Percentiles rank a stretch among this genome's conserved stretches.
Conservation (phyloP, 64 coral and sea anemone species). For the Hydrozoanthus tunicans region DNA sequence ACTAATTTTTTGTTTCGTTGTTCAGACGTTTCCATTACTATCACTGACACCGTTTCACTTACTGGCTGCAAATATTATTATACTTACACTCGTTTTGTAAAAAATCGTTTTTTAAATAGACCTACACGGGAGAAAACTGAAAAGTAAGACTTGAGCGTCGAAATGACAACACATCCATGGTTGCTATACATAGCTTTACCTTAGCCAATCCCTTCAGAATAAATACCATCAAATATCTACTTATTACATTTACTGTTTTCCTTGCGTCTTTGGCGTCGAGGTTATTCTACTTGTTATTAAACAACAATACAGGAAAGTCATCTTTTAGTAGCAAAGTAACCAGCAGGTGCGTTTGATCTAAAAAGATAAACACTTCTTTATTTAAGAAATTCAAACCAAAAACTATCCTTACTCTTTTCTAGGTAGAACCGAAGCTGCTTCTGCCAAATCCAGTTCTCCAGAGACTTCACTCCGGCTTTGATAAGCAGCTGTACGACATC, state of each 20-base stretch:
- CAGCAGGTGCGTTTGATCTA: not conserved
- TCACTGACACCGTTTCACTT: too few species aligned
- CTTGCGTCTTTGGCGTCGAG: not conserved
- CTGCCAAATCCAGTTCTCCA: conserved; percentile 97
- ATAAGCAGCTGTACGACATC: conserved; percentile 93
- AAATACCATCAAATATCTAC: too few species aligned
- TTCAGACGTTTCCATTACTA: too few species aligned
- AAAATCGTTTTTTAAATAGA: not conserved
- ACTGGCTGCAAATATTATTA: too few species aligned
- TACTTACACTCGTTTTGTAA: too few species aligned
- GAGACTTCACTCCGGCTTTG: conserved; percentile 79
- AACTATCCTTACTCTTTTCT: conserved; percentile 63
- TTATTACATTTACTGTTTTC: too few species aligned
- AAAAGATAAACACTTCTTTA: not conserved
- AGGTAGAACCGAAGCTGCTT: conserved; percentile 97
- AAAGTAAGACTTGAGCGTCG: not conserved
- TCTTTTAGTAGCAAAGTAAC: not conserved
- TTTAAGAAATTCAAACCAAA: not conserved
- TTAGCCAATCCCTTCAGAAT: too few species aligned
- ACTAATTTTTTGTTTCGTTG: too few species aligned
- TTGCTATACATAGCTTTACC: not conserved
- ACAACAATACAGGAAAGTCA: not conserved
- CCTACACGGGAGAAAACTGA: not conserved
- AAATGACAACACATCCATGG: not conserved
- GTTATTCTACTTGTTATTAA: not conserved